Percentiles rank a stretch among this genome's conserved stretches.
phyloP scores from a whole-genome alignment of 2,888 invertebrate genomes.

The Nomada lathburiana region DNA sequence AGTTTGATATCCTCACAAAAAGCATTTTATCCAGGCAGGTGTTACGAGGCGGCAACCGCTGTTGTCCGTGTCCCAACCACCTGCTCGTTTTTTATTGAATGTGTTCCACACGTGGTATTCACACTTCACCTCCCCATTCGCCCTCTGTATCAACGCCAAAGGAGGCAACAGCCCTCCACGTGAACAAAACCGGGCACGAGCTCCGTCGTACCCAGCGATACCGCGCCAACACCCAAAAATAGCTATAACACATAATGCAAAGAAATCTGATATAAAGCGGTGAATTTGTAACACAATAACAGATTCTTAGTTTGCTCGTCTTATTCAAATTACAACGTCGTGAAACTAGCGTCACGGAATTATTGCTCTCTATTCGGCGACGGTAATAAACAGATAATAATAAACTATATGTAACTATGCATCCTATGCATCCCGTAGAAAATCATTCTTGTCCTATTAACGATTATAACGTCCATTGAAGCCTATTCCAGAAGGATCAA shows the following conservation, averaged over 20 bases:
- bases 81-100: conserved; percentile 68
- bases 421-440: too few species aligned
- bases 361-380: not conserved
- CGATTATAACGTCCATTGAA: not conserved
- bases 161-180: conserved; percentile 48
- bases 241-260: not conserved
- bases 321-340: not conserved
- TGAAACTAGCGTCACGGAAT: not conserved
- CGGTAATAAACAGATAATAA: not conserved
- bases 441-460: not conserved
- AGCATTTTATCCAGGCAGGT: conserved; percentile 73
- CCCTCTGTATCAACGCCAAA: conserved; percentile 29
- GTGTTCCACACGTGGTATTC: conserved; percentile 65
- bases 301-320: not conserved
- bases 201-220: conserved; percentile 27
- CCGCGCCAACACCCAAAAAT: not conserved
- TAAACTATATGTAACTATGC: too few species aligned
- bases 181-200: conserved; percentile 40
- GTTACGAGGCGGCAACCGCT: conserved; percentile 65
- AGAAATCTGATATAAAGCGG: not conserved
- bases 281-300: not conserved
- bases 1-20: conserved; percentile 65
- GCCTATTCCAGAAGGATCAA: too few species aligned
- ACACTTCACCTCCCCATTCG: conserved; percentile 66
- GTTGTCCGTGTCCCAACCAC: conserved; percentile 67